phyloP scores from a whole-genome alignment of 2,888 invertebrate genomes.

The Protonemura montana region DNA sequence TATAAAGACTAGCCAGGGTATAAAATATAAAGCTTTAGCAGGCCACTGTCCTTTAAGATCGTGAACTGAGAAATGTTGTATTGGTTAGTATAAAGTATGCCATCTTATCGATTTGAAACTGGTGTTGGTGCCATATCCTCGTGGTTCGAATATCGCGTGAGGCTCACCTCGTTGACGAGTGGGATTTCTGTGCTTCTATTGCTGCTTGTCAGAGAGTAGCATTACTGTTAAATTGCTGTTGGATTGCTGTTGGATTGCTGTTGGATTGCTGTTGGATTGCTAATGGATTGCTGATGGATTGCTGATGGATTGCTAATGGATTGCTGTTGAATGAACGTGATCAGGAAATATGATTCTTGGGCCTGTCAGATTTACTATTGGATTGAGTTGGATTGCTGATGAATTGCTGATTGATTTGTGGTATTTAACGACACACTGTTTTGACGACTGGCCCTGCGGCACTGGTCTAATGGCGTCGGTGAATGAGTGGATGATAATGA shows the following conservation, averaged over 20 bases:
- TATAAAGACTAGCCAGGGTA: neutral
- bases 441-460: no score
- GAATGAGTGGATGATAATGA: no score
- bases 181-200: neutral
- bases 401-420: no score
- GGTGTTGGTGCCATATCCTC: conserved; percentile 17
- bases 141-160: neutral
- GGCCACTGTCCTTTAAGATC: neutral
- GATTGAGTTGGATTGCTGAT: no score
- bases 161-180: neutral
- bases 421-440: no score
- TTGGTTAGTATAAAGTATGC: conserved; percentile 25
- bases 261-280: neutral
- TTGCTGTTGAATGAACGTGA: no score
- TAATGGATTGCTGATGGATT: no score
- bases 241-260: neutral
- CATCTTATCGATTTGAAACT: neutral
- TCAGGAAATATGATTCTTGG: no score
- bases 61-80: conserved; percentile 8
- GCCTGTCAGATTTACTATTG: no score
- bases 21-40: neutral
- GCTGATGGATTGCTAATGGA: no score
- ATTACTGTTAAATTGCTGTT: no score
- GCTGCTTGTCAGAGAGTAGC: neutral
- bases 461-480: no score